Evolutionary conservation across 2,888 invertebrate genomes (phyloP).

Genomic region (Deilephila elpenor): DNA sequence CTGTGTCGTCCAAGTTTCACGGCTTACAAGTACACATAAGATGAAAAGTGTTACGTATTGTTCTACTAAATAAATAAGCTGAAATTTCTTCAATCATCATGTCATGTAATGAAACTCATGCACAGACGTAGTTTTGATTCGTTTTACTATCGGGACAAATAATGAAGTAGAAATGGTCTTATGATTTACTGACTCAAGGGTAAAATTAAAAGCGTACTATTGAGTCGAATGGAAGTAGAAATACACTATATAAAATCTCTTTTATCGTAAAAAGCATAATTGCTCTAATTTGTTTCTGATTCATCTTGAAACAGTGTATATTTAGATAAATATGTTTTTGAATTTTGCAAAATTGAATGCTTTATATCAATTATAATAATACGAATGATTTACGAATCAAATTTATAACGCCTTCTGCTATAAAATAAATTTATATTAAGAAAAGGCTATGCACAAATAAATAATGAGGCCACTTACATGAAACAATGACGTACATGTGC

Average conservation of each 20-base stretch:
- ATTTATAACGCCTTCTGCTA: neutral
- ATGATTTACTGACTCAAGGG: neutral
- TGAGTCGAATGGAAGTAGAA: neutral
- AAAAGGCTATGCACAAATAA: slow-evolving; percentile 36
- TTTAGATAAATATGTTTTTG: no score
- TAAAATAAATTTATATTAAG: neutral
- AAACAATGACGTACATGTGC: slow-evolving; percentile 66
- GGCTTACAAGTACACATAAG: neutral
- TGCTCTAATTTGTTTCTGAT: no score
- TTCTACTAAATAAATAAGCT: neutral
- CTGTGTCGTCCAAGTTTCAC: neutral
- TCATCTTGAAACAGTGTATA: no score
- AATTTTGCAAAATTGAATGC: no score
- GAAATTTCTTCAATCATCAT: neutral
- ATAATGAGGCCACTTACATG: slow-evolving; percentile 56
- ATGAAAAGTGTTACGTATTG: neutral
- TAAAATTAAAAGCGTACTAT: neutral
- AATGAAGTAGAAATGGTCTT: no score
- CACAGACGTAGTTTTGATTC: neutral
- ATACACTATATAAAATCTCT: no score
- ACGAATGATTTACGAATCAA: neutral
- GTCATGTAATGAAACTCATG: neutral
- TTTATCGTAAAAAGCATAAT: no score
- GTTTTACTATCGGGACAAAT: neutral
- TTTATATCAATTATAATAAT: neutral